A percentile compares a stretch with the other conserved stretches of the same genome.
Evolutionary conservation across 1,140 invertebrate genomes (phyloP).

Genomic region (Leptinotarsa undecemlineata): DNA sequence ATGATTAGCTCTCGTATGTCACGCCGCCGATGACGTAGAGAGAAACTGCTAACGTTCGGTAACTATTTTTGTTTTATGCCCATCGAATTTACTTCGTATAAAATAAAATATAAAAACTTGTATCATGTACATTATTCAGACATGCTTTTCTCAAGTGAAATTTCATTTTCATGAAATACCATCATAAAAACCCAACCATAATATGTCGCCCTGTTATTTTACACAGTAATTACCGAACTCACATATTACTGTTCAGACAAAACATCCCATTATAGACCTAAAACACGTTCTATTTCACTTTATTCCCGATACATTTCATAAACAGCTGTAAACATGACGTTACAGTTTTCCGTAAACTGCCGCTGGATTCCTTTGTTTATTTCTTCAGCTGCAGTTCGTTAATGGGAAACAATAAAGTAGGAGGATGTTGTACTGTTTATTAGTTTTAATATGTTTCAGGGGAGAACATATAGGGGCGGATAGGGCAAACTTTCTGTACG

Average conservation of each 20-base stretch:
- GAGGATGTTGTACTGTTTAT: constrained; percentile 10
- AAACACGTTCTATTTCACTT: constrained; percentile 1
- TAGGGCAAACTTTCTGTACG: too few relatives aligned
- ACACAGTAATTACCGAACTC: background rate
- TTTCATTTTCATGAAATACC: too few relatives aligned
- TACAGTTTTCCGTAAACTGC: constrained; percentile 7
- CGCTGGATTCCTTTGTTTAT: background rate
- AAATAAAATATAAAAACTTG: too few relatives aligned
- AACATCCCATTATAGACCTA: background rate
- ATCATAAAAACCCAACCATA: background rate
- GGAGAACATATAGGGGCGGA: background rate
- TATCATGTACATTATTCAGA: too few relatives aligned
- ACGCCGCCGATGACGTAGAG: too few relatives aligned
- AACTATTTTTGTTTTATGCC: too few relatives aligned
- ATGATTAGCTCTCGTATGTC: too few relatives aligned
- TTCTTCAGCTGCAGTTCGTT: constrained; percentile 17
- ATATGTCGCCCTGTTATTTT: background rate
- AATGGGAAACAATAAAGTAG: constrained; percentile 12
- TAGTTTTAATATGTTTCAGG: constrained; percentile 8
- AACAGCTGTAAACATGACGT: constrained; percentile 18
- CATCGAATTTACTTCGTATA: too few relatives aligned
- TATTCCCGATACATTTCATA: constrained; percentile 1
- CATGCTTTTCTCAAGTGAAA: too few relatives aligned
- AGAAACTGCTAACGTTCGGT: too few relatives aligned
- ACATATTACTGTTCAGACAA: background rate